Percentiles rank a stretch among this genome's conserved stretches.
These are phyloP conservation scores for Cryptocephalus moraei DNA, from an alignment of 2,888 invertebrate genomes.

Conservation along the genomic window DNA sequence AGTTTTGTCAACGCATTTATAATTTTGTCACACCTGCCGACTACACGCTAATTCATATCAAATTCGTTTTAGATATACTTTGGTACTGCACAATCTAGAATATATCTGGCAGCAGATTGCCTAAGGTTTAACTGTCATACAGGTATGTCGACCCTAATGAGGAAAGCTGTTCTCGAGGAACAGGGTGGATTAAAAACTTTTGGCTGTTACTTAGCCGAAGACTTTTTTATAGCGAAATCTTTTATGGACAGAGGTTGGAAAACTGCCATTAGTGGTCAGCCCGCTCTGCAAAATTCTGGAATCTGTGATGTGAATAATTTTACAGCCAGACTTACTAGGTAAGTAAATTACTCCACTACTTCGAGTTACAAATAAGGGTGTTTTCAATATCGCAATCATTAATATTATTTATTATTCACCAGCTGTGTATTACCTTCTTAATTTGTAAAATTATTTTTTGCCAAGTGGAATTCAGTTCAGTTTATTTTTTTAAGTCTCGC, in stretches of 20 bases:
- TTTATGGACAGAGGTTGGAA: slow-evolving; percentile 83
- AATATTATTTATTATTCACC: no score
- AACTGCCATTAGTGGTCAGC: slow-evolving; percentile 82
- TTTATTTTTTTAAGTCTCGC: no score
- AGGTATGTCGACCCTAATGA: slow-evolving; percentile 93
- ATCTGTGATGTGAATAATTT: slow-evolving; percentile 76
- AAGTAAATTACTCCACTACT: slow-evolving; percentile 7
- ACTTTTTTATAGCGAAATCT: slow-evolving; percentile 92
- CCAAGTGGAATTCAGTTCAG: no score
- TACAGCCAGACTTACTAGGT: slow-evolving; percentile 65
- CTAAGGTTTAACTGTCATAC: slow-evolving; percentile 94
- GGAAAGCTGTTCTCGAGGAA: slow-evolving; percentile 82
- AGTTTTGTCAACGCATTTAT: no score
- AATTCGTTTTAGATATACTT: slow-evolving; percentile 66
- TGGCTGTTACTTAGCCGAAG: slow-evolving; percentile 93
- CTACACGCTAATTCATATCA: no score
- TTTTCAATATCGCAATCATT: no score
- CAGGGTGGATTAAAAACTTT: slow-evolving; percentile 86
- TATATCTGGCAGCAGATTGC: slow-evolving; percentile 88
- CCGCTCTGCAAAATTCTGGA: slow-evolving; percentile 93
- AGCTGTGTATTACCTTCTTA: no score
- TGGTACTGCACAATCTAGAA: slow-evolving; percentile 92
- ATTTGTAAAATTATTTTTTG: no score
- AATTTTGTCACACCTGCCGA: no score
- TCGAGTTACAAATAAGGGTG: no score